phyloP scores from a whole-genome alignment of 1,140 invertebrate genomes.

The Steinernema khuongi region DNA sequence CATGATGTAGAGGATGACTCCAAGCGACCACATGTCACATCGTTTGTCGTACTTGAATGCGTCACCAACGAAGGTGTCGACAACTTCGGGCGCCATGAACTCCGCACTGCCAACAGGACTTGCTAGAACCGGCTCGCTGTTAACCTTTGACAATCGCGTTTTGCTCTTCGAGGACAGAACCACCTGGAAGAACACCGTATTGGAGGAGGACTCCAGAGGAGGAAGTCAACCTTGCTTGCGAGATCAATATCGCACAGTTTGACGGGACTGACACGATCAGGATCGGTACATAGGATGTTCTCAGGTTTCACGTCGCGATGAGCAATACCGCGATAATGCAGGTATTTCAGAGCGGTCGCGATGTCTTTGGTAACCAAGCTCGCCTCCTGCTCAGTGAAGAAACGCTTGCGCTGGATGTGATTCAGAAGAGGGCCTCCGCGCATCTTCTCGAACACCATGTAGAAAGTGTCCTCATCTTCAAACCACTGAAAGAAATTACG shows the following conservation, averaged over 20 bases:
- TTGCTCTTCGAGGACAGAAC: slow-evolving; percentile 9
- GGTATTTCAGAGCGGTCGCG: slow-evolving; percentile 83
- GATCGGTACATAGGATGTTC: slow-evolving; percentile 90
- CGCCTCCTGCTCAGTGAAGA: slow-evolving; percentile 89
- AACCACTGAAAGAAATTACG: slow-evolving; percentile 49
- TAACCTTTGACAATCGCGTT: slow-evolving; percentile 22
- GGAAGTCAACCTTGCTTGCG: slow-evolving; percentile 66
- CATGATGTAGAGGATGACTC: slow-evolving; percentile 93
- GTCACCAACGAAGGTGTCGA: slow-evolving; percentile 86
- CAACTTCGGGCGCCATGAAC: slow-evolving; percentile 98
- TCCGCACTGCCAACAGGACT: slow-evolving; percentile 83
- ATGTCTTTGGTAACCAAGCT: slow-evolving; percentile 85
- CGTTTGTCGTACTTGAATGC: slow-evolving; percentile 83
- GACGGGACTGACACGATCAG: slow-evolving; percentile 79
- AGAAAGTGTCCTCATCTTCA: slow-evolving; percentile 67
- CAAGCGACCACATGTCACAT: slow-evolving; percentile 94
- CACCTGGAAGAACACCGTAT: not conserved
- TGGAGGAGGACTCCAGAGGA: not conserved
- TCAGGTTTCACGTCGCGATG: slow-evolving; percentile 69
- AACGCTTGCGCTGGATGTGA: slow-evolving; percentile 82
- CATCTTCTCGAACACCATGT: slow-evolving; percentile 94
- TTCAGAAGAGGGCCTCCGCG: slow-evolving; percentile 77
- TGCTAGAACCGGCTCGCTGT: slow-evolving; percentile 47
- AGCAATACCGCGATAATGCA: slow-evolving; percentile 75
- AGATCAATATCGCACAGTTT: slow-evolving; percentile 98